Evolutionary conservation across 1,140 invertebrate species (phyloP).

Genomic region (Pogonognathellus flavescens): DNA sequence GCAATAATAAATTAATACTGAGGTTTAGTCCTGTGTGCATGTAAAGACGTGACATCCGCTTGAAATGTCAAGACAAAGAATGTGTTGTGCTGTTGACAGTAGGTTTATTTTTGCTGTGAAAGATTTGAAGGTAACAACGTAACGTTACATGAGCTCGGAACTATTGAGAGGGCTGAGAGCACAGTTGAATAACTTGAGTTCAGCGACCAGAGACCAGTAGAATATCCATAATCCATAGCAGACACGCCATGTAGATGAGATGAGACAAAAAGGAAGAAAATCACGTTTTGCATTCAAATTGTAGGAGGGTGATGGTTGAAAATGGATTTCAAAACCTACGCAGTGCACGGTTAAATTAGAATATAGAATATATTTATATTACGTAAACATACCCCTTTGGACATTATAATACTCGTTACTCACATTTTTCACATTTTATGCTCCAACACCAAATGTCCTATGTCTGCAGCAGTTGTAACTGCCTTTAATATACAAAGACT

Average conservation of each 20-base stretch:
- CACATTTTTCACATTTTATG: not conserved
- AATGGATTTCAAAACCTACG: slow-evolving; percentile 45
- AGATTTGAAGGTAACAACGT: not conserved
- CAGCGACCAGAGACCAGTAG: slow-evolving; percentile 16
- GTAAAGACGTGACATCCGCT: slow-evolving; percentile 7
- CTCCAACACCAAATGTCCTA: not conserved
- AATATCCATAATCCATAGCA: not conserved
- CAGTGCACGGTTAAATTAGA: slow-evolving; percentile 36
- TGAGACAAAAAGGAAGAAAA: slow-evolving; percentile 53
- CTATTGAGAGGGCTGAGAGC: not conserved
- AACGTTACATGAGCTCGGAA: not conserved
- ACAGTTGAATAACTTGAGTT: slow-evolving; percentile 11
- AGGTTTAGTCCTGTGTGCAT: not conserved
- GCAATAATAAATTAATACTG: slow-evolving; percentile 1
- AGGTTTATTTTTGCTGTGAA: not conserved
- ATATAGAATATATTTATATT: not conserved
- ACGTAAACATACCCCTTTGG: too few relatives aligned
- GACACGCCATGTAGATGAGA: not conserved
- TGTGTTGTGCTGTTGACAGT: slow-evolving; percentile 20
- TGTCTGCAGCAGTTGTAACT: not conserved
- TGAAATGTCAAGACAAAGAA: slow-evolving; percentile 8
- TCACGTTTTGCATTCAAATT: slow-evolving; percentile 56
- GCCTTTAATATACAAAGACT: too few relatives aligned
- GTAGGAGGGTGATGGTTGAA: slow-evolving; percentile 1
- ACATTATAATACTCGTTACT: too few relatives aligned